A percentile compares a stretch with the other conserved stretches of the same genome.
These are phyloP conservation scores for Ips typographus DNA, from an alignment of 1,140 invertebrate species.

Conservation along the genomic window DNA sequence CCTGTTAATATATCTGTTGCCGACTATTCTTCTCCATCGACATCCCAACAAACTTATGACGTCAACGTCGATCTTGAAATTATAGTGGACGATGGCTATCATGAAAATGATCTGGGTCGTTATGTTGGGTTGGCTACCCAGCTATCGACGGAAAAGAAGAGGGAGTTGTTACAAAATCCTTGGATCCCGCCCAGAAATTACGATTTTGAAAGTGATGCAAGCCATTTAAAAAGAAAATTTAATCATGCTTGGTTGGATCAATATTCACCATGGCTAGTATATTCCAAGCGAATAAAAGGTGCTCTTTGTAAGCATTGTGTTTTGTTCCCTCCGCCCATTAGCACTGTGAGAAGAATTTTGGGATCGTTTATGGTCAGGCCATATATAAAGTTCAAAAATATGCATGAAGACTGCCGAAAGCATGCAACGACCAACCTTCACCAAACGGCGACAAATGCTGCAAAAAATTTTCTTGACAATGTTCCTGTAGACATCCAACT, in stretches of 20 bases:
- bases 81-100: slow-evolving; percentile 15
- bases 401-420: slow-evolving; percentile 32
- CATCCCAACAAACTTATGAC: slow-evolving; percentile 34
- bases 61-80: slow-evolving; percentile 5
- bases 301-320: slow-evolving; percentile 38
- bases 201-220: slow-evolving; percentile 20
- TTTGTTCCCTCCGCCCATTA: slow-evolving; percentile 39
- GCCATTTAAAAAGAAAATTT: slow-evolving; percentile 26
- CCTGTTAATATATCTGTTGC: slow-evolving; percentile 22
- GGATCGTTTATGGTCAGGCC: slow-evolving; percentile 35
- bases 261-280: slow-evolving; percentile 42
- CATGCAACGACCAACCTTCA: no score
- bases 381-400: slow-evolving; percentile 41
- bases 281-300: slow-evolving; percentile 43
- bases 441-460: no score
- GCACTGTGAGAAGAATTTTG: slow-evolving; percentile 32
- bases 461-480: slow-evolving; percentile 38
- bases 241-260: slow-evolving; percentile 38
- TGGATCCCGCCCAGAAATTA: slow-evolving; percentile 16
- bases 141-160: slow-evolving; percentile 23
- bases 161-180: slow-evolving; percentile 22
- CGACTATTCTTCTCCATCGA: slow-evolving; percentile 33
- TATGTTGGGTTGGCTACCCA: slow-evolving; percentile 30
- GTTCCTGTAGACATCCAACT: slow-evolving; percentile 29
- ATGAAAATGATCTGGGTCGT: slow-evolving; percentile 37